phyloP scores from a whole-genome alignment of 1,140 invertebrate genomes.

The Asobara japonica region DNA sequence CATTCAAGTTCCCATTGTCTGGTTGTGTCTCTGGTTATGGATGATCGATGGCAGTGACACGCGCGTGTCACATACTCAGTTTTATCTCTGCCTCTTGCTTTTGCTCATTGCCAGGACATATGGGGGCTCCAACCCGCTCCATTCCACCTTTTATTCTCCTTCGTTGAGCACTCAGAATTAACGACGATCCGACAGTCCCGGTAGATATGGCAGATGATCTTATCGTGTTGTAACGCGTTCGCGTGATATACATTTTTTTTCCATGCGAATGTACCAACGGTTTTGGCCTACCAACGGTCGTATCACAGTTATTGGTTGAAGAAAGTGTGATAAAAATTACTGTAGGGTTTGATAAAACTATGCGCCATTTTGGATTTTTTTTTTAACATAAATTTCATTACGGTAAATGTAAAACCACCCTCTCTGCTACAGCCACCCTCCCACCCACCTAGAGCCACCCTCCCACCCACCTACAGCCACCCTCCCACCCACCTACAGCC shows the following conservation, averaged over 20 bases:
- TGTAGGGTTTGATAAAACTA: too few relatives aligned
- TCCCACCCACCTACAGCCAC: too few relatives aligned
- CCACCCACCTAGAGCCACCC: too few relatives aligned
- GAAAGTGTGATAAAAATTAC: too few relatives aligned
- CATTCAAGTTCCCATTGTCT: constrained; percentile 15
- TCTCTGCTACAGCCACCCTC: too few relatives aligned
- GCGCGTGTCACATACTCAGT: constrained; percentile 33
- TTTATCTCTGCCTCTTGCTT: constrained; percentile 23
- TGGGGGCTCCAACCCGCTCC: background rate
- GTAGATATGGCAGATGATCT: constrained; percentile 17
- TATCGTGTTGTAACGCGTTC: constrained; percentile 41
- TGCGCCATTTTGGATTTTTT: too few relatives aligned
- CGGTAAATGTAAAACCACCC: too few relatives aligned
- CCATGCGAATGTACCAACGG: background rate
- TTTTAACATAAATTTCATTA: too few relatives aligned
- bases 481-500: too few relatives aligned
- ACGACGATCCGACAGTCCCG: constrained; percentile 41
- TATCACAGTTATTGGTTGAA: too few relatives aligned
- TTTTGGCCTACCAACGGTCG: background rate
- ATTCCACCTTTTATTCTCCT: constrained; percentile 14
- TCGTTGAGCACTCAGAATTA: constrained; percentile 44
- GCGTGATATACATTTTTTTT: constrained; percentile 28
- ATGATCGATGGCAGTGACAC: constrained; percentile 41
- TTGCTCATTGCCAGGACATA: background rate
- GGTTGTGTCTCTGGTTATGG: constrained; percentile 2